phyloP scores from a whole-genome alignment of 92 coral and sea anemone genomes.

The Parazoanthus atlanticus region DNA sequence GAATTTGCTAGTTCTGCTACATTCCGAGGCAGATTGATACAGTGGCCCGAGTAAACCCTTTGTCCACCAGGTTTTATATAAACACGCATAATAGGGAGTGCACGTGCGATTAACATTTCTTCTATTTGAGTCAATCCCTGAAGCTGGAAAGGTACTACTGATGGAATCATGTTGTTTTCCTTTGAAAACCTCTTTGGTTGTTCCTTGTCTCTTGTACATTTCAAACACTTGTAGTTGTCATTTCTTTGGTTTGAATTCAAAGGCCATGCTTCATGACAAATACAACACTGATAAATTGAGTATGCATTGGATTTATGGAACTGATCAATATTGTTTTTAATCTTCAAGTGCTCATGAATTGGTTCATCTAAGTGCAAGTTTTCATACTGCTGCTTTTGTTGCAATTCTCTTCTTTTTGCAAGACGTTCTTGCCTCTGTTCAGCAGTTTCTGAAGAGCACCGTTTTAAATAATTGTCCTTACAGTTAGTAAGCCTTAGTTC shows the following conservation, averaged over 20 bases:
- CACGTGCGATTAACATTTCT: too few relatives aligned
- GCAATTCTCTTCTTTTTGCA: neutral
- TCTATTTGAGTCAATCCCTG: conserved; percentile 26
- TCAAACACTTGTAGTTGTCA: conserved; percentile 47
- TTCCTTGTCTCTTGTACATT: conserved; percentile 45
- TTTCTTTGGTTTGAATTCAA: conserved; percentile 23
- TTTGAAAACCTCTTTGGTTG: conserved; percentile 37
- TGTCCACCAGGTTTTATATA: too few relatives aligned
- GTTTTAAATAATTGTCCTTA: neutral
- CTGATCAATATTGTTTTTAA: neutral
- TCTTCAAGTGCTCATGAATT: neutral
- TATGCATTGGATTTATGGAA: conserved; percentile 31
- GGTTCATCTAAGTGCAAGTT: neutral
- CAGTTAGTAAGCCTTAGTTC: neutral
- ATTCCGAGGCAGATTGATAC: conserved; percentile 39
- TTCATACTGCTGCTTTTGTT: neutral
- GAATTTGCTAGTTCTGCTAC: conserved; percentile 40
- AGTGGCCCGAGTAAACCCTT: conserved; percentile 14
- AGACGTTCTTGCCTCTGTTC: conserved; percentile 3
- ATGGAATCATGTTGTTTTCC: too few relatives aligned
- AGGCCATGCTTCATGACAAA: conserved; percentile 44
- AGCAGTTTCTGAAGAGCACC: neutral
- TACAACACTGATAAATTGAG: conserved; percentile 15
- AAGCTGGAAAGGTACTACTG: conserved; percentile 35
- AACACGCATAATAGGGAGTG: too few relatives aligned